phyloP scores from a whole-genome alignment of 2,113 vertebrate species.

The Pelobates fuscus region DNA sequence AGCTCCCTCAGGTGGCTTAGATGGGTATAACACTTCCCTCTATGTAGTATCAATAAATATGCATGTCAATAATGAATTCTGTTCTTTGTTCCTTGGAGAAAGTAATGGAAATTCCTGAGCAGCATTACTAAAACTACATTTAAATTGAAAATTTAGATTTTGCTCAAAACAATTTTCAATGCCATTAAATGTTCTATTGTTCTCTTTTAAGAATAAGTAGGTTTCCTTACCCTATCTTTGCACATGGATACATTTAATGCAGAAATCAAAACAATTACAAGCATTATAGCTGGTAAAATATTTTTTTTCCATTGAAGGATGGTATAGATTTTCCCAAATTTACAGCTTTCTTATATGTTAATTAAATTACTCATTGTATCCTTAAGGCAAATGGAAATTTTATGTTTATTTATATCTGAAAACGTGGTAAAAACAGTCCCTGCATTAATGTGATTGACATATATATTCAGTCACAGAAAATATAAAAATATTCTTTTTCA shows the following conservation, averaged over 20 bases:
- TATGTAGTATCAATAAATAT: conserved; percentile 15
- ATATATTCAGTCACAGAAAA: neutral
- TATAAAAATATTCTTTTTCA: neutral
- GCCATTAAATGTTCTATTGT: neutral
- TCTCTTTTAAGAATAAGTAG: neutral
- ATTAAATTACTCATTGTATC: conserved; percentile 33
- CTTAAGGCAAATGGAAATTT: conserved; percentile 23
- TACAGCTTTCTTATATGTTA: conserved; percentile 40
- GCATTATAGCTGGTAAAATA: conserved; percentile 7
- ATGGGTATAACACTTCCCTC: conserved; percentile 33
- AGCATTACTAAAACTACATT: neutral
- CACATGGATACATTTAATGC: neutral
- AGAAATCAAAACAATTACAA: conserved; percentile 27
- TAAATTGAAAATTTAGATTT: neutral
- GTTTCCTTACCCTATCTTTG: conserved; percentile 2
- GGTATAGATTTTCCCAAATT: conserved; percentile 23
- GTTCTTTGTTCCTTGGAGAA: conserved; percentile 8
- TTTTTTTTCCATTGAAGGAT: conserved; percentile 10
- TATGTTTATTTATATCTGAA: conserved; percentile 25
- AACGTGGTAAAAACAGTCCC: conserved; percentile 8
- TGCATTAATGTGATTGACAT: conserved; percentile 3
- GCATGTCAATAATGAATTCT: conserved; percentile 6
- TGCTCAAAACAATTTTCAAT: neutral
- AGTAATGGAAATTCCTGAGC: neutral
- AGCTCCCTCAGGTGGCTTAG: conserved; percentile 46